Percentiles rank a stretch among this genome's conserved stretches.
Conservation (phyloP, 1,140 invertebrate genomes). For the Lepidurus apus region DNA sequence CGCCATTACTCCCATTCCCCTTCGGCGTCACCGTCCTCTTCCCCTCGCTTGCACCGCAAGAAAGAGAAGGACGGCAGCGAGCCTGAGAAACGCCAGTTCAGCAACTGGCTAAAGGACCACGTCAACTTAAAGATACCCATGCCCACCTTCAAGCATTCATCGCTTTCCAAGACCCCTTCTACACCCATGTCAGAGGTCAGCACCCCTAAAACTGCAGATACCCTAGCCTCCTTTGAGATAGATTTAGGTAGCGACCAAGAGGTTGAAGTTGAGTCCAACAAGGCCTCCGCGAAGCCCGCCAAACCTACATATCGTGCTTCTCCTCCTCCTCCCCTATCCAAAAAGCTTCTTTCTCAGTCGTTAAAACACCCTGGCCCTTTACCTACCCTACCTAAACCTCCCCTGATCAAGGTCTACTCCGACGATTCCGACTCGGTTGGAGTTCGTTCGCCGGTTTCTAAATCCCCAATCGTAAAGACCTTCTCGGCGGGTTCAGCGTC, state of each 20-base stretch:
- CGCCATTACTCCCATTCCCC: constrained; percentile 29
- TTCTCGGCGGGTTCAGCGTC: not conserved
- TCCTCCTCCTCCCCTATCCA: not conserved
- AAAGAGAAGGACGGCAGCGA: constrained; percentile 16
- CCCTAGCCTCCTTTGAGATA: not conserved
- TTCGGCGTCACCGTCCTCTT: not conserved
- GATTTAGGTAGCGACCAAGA: not conserved
- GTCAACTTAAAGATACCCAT: constrained; percentile 30
- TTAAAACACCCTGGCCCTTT: not conserved
- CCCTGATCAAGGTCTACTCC: not conserved
- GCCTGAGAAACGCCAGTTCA: constrained; percentile 32
- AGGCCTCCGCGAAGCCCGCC: not conserved
- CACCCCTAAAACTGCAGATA: not conserved
- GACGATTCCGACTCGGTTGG: not conserved
- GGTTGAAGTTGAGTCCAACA: not conserved
- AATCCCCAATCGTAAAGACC: not conserved
- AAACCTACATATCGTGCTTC: not conserved
- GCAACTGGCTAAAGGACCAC: constrained; percentile 28
- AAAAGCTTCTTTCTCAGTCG: not conserved
- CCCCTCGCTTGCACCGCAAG: not conserved
- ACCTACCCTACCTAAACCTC: not conserved
- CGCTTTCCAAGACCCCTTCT: not conserved
- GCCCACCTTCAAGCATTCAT: not conserved
- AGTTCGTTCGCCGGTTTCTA: not conserved
- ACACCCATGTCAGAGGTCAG: constrained; percentile 13